Base-by-base conservation (phyloP, 2,797 vertebrate species). In the Zalophus californianus region DNA sequence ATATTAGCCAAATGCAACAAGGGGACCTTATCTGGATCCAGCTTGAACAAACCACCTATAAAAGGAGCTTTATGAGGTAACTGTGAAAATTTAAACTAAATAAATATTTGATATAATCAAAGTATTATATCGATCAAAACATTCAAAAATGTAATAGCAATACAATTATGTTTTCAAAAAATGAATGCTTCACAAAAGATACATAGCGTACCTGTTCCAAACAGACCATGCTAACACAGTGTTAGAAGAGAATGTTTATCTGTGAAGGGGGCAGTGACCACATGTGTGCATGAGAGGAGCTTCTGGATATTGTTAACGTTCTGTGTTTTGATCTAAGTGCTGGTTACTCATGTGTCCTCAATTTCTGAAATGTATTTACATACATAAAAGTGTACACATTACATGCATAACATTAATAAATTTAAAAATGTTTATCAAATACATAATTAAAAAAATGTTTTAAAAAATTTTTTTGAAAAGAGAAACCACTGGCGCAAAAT, bases 11-110 rank as follows among this genome's bases (percentile, higher is more conserved):
- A 79, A 91, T 50, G 52, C 29, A 91, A 73, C 13, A 75, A 54
- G 48, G 23, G 44, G 35, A 50, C 48, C 18, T 66, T 72, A 58
- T 75, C 56, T 50, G 50, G 73, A 64, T 90, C 56, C 25, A 48
- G 89, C n/a, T 20, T 91, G 94, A 87, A 78, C 41, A 86, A 75
- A 93, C 3, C 25, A 84, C 3, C 44, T 44, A 72, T 29, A 91
- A 78, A 84, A 94, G 44, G 18, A 91, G 44, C 18, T 84, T 95
- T 50, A 72, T 72, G 44, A 94, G 44, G 89, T n/a, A 78, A 85
- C 2, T 62, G 32, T 77, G 35, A 73, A 89, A 83, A 95, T 68
- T 27, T 60, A 94, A 96, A 90, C 35, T 32, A 72, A 60, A 32
- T 66, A 62, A 75, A 50, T 95, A 84, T 82, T 93, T 93, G n/a